Evolutionary conservation across 2,888 invertebrate species (phyloP), one percentile per base, ranked within the genome.

Genomic region (Sepiola atlantica): DNA sequence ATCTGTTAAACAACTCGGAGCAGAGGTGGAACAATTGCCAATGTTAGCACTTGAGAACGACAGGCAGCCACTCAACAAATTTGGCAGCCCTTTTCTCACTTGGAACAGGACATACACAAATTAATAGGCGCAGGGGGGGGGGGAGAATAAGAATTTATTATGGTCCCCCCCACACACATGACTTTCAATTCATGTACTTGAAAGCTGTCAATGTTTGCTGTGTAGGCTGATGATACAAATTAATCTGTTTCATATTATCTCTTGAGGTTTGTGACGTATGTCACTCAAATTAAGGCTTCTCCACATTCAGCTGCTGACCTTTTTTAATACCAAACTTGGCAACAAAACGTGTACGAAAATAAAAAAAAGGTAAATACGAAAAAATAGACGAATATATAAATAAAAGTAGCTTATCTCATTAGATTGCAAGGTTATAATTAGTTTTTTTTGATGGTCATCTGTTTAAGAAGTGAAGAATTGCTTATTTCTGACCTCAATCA

Each of bases 261-360:
- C 77, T 77, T 77, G 1, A 77, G 77, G 16, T 77, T 32, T 77
- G n/a, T 77, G 77, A 77, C 77, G 32, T 77, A 32, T 77, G 77
- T 77, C 77, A 77, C 77, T 77, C 77, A 77, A 77, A 77, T 77
- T 77, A 32, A 77, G 77, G n/a, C 77, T 77, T 77, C 32, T 32
- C 12, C 32, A 77, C 77, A 77, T 77, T 77, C 77, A 32, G 77
- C 14, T 77, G 77, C 77, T n/a, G 77, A 77, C 77, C 77, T 77
- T 77, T 77, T 77, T 77, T 77, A 77, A 77, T 77, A 77, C 77
- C n/a, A 77, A 77, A 77, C 77, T 77, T 77, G 77, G 77, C 77
- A 77, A 77, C 77, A 77, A 77, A 77, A n/a, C 77, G 16, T 8
- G 32, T 12, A 32, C 32, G 32, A 77, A n/a, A n/a, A 32, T 77